Conservation (phyloP, 2,797 vertebrate genomes). For the Anabas testudineus region DNA sequence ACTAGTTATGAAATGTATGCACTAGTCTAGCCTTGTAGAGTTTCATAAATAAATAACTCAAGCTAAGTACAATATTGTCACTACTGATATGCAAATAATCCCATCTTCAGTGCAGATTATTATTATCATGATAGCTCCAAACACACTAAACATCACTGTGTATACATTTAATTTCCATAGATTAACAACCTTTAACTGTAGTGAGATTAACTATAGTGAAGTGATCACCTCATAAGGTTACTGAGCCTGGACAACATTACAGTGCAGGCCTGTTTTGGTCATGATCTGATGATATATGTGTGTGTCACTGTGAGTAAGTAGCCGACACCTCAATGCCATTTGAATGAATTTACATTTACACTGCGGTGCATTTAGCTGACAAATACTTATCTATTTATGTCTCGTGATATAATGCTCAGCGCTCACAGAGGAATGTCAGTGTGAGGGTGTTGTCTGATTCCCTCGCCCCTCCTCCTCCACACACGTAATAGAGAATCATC, state of each 20-base stretch:
- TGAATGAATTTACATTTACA: slow-evolving; percentile 73
- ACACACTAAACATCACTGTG: slow-evolving; percentile 39
- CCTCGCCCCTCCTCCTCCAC: slow-evolving; percentile 22
- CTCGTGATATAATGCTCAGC: slow-evolving; percentile 16
- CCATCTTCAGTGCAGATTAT: slow-evolving; percentile 28
- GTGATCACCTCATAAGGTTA: slow-evolving; percentile 62
- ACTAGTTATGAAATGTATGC: not conserved
- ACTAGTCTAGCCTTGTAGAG: not conserved
- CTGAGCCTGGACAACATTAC: slow-evolving; percentile 3
- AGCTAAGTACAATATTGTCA: slow-evolving; percentile 30
- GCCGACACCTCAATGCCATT: slow-evolving; percentile 45
- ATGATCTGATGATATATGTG: slow-evolving; percentile 42
- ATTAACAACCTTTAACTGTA: slow-evolving; percentile 36
- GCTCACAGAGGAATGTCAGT: slow-evolving; percentile 42
- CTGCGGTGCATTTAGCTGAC: slow-evolving; percentile 54
- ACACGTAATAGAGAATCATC: slow-evolving; percentile 27
- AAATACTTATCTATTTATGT: slow-evolving; percentile 57
- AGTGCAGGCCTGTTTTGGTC: slow-evolving; percentile 32
- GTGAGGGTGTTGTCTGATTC: slow-evolving; percentile 56
- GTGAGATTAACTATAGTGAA: slow-evolving; percentile 17
- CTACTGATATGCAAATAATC: slow-evolving; percentile 61
- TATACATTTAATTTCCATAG: slow-evolving; percentile 58
- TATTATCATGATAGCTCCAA: slow-evolving; percentile 18
- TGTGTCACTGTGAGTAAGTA: slow-evolving; percentile 31
- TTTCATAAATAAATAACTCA: slow-evolving; percentile 34